Evolutionary conservation across 2,113 vertebrate species (phyloP), one percentile per base, ranked within the genome.

Genomic region (Cebidichthys violaceus): DNA sequence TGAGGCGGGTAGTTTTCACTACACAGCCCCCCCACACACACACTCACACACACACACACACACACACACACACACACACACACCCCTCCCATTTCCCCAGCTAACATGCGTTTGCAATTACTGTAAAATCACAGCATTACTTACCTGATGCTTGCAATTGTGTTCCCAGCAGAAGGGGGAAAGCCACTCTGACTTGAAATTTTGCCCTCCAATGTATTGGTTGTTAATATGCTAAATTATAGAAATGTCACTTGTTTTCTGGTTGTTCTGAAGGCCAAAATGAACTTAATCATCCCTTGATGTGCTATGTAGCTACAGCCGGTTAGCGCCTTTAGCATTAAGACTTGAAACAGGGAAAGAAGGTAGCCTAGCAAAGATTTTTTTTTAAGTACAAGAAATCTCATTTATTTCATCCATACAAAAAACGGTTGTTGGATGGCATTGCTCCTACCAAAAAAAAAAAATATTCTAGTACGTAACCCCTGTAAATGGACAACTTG

Each of bases 41-140:
- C 11, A 8, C 24, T 5, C 57, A 0, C 18, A 45, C 14, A 45
- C 70, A 17, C 43, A 45, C 43, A 45, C 43, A 5, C 45, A 50
- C 47, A 1, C 15, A 1, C 8, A 22, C 52, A 54, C 22, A 8
- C n/a, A n/a, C n/a, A n/a, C n/a, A n/a, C n/a, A 20, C 22, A 20
- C n/a, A 27, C 29, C 31, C 13, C 52, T 74, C n/a, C 9, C 20
- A 76, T 69, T 85, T 65, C 60, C 70, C 77, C 73, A 79, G 82
- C 74, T 84, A 67, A 86, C 81, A 79, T 81, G 74, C 77, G 55
- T 89, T 87, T 88, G 90, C 70, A 79, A 65, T 86, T 83, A 76
- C 41, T 57, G 67, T 69, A 67, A 79, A 81, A 77, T 81, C 60
- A 74, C 64, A 86, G 69, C 78, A 22, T 77, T 86, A 70, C 70